A percentile compares a stretch with the other conserved stretches of the same genome.
These are phyloP conservation scores for Tenebrosternarchus preto DNA, from an alignment of 2,113 vertebrate genomes.

Conservation along the genomic window DNA sequence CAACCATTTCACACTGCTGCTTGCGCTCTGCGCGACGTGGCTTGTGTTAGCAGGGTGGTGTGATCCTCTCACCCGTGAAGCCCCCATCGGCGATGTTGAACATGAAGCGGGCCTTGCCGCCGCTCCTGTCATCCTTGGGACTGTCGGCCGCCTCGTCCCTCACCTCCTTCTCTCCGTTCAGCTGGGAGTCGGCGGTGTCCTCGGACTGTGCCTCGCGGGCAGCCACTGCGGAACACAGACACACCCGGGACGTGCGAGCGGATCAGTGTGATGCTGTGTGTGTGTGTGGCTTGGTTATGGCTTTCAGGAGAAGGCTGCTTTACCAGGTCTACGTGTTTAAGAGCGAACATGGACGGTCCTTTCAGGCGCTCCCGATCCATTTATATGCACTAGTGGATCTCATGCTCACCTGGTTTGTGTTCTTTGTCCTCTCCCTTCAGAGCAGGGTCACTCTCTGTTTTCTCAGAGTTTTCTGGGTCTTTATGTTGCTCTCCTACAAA, in stretches of 20 bases:
- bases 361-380: no score
- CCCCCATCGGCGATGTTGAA: conserved; percentile 97
- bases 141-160: conserved; percentile 84
- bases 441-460: conserved; percentile 69
- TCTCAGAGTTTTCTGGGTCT: conserved; percentile 80
- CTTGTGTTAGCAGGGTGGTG: no score
- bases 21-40: no score
- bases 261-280: not conserved
- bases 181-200: conserved; percentile 75
- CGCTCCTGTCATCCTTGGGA: conserved; percentile 85
- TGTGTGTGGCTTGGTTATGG: no score
- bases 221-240: conserved; percentile 39
- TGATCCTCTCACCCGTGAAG: conserved; percentile 83
- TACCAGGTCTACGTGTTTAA: no score
- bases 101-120: conserved; percentile 88
- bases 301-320: no score
- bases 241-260: not conserved
- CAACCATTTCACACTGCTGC: not conserved
- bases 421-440: conserved; percentile 79
- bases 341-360: no score
- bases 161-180: conserved; percentile 83
- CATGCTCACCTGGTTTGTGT: conserved; percentile 78
- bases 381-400: no score
- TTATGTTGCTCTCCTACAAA: conserved; percentile 72
- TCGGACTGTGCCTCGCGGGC: conserved; percentile 82